Base-by-base conservation (phyloP, 1,140 invertebrate genomes). In the Maniola jurtina region DNA sequence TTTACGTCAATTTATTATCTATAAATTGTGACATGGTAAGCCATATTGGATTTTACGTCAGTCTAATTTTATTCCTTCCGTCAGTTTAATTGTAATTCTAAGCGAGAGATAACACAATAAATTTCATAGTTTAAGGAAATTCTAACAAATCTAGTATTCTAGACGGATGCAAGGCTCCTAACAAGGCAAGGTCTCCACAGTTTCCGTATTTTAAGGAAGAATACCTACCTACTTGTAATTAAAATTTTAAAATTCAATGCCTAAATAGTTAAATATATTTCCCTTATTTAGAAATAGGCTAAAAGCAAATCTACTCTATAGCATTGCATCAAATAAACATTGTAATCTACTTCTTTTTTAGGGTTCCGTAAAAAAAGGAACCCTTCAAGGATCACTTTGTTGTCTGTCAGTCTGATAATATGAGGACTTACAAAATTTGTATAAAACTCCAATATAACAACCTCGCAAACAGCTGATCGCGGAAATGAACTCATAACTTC, bases 121-220 rank as follows among this genome's bases (percentile, higher is more conserved):
- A 75, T 69, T 77, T 66, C 62, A 70, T 58, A 71, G 71, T 75
- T 72, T 64, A 71, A 69, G 75, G 73, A 77, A 77, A 77, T 75
- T 68, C 68, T 75, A 69, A 69, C 66, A 69, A 72, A 77, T 77
- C 75, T 72, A 61, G 68, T 77, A 77, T 77, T 77, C 75, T 65
- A 68, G 47, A 59, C 65, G 55, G 47, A 68, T 66, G 45, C 75
- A 72, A 77, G 73, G 75, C 42, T 35, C 54, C 42, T 36, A 13
- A 56, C 64, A 48, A 66, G 64, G 15, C 61, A 52, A 72, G 48
- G 45, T 64, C 16, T 57, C 33, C 33, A 33, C 45, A 9, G 45
- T 65, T 76, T 76, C 74, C 74, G 74, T 60, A 62, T 70, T 68
- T 66, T 56, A 56, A 71, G 66, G 69, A 76, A 76, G 67, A 71